Conservation (phyloP, 1,140 invertebrate species). For the Linepithema humile region DNA sequence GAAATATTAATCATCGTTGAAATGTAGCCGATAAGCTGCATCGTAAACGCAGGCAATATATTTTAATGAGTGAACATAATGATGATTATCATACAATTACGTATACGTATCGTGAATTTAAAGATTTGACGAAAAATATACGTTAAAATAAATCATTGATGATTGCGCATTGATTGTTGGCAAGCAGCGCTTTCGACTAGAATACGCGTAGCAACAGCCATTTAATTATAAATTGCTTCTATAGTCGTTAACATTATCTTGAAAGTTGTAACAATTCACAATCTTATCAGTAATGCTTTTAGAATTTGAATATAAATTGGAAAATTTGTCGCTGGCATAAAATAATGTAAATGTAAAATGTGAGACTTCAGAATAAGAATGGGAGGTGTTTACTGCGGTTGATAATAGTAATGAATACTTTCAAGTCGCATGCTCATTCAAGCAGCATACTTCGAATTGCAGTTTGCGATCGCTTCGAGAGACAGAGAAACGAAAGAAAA, state of each 20-base stretch:
- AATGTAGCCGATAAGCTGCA: background rate
- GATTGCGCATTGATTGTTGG: conserved; percentile 56
- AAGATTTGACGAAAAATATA: background rate
- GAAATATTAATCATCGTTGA: background rate
- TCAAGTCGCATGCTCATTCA: background rate
- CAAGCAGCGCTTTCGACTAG: conserved; percentile 69
- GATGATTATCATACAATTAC: background rate
- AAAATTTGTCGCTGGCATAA: background rate
- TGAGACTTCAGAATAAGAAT: background rate
- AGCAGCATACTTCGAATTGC: background rate
- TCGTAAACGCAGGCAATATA: background rate
- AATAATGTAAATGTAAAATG: background rate
- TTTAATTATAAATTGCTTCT: conserved; percentile 74
- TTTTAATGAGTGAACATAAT: background rate
- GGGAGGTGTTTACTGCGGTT: background rate
- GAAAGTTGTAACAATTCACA: background rate
- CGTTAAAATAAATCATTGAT: background rate
- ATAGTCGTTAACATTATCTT: conserved; percentile 75
- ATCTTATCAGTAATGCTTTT: background rate
- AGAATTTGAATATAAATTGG: background rate
- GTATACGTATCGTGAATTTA: background rate
- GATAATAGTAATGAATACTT: background rate
- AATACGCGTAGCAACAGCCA: conserved; percentile 64
- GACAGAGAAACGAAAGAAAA: background rate
- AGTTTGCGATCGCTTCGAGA: background rate